Base-by-base conservation (phyloP, 2,113 vertebrate species). In the Bungarus multicinctus region DNA sequence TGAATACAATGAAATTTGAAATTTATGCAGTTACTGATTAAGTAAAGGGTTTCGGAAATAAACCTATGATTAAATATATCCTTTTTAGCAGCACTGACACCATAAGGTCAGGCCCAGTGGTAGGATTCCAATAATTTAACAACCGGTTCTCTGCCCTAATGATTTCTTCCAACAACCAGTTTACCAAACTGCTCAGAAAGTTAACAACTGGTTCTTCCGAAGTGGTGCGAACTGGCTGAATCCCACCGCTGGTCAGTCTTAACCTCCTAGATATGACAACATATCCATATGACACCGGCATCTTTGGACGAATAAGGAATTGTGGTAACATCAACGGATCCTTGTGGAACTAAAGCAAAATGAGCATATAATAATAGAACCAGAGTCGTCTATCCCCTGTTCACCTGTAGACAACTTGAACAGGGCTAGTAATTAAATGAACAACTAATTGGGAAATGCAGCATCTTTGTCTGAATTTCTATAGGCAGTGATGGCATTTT, bases 351-450 rank as follows among this genome's bases (percentile, higher is more conserved):
- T 57, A 88, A 43, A 57, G 50, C 20, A 89, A 64, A 87, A 94
- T 89, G 88, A 92, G 89, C 54, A 58, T 55, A 90, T 94, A 93
- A 94, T 92, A 94, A 94, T 94, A 94, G 92, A 92, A 90, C 81
- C 81, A 53, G 89, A 94, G 90, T 12, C 34, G 93, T 93, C 74
- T 92, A 27, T 91, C 55, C 93, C 53, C 30, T 47, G 34, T 54
- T 54, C 90, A 94, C 94, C 92, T 94, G 94, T 94, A 39, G 87
- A 27, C 89, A 94, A 96, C 95, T 94, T 96, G 96, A 96, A 95
- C 5, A 39, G 89, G 55, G 23, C 27, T 96, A 94, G 95, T 25
- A 23, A 91, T 93, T 95, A 85, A 93, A 91, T 43, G 54, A 91
- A 23, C n/a, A 91, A 89, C 81, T 91, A 90, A 95, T 91, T 30